These are phyloP conservation scores for Peribatodes rhomboidaria DNA, from an alignment of 2,888 invertebrate genomes.

Conservation along the genomic window DNA sequence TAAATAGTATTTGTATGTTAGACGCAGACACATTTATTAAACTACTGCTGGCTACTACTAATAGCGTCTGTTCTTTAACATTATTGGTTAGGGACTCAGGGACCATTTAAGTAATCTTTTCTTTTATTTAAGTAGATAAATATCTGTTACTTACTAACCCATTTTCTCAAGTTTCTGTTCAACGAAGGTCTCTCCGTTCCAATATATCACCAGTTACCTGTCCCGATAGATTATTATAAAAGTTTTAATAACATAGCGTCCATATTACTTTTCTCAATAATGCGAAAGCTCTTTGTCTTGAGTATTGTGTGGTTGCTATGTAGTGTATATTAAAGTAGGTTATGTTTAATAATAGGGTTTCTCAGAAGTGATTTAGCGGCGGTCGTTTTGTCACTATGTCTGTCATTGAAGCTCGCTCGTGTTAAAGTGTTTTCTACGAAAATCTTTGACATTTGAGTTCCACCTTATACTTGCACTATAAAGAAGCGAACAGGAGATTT, in stretches of 20 bases:
- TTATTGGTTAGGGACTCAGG: conserved; percentile 5
- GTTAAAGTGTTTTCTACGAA: conserved; percentile 10
- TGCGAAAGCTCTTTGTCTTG: conserved; percentile 14
- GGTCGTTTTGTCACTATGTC: conserved; percentile 25
- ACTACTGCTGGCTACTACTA: neutral
- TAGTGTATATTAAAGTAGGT: conserved; percentile 21
- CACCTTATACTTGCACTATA: too few relatives aligned
- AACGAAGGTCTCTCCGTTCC: too few relatives aligned
- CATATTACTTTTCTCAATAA: conserved; percentile 13
- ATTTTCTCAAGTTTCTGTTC: neutral
- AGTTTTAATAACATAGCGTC: conserved; percentile 14
- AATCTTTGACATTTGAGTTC: neutral
- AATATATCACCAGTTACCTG: neutral
- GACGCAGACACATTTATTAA: neutral
- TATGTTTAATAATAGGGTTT: conserved; percentile 34
- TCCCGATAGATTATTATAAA: conserved; percentile 8
- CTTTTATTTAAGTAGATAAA: conserved; percentile 7
- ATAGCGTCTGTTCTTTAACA: conserved; percentile 3
- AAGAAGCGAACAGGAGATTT: too few relatives aligned
- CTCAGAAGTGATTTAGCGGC: conserved; percentile 30
- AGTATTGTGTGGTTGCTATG: conserved; percentile 1
- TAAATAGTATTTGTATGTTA: too few relatives aligned
- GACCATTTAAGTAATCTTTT: neutral
- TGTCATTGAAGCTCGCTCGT: conserved; percentile 25
- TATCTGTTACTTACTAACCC: neutral